A percentile compares a stretch with the other conserved stretches of the same genome.
phyloP scores from a whole-genome alignment of 2,888 invertebrate genomes.

The Nomada ruficornis region DNA sequence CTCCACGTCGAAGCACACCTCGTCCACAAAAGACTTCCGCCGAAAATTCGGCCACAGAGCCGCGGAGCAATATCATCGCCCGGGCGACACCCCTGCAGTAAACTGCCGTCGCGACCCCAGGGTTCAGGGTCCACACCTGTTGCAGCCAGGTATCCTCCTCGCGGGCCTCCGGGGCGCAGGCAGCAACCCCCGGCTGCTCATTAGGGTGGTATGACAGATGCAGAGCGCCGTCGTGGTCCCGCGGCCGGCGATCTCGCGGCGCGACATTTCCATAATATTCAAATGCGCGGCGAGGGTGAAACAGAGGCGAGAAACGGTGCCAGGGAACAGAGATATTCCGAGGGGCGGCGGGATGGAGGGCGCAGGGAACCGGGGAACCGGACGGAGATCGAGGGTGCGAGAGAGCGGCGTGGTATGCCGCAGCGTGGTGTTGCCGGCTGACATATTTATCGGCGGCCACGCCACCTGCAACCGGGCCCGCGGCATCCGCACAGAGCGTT shows the following conservation, averaged over 20 bases:
- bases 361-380: constrained; percentile 32
- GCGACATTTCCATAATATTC: constrained; percentile 83
- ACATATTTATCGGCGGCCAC: constrained; percentile 84
- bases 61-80: too few species aligned
- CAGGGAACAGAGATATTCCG: constrained; percentile 60
- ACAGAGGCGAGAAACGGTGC: constrained; percentile 57
- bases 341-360: constrained; percentile 40
- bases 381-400: constrained; percentile 49
- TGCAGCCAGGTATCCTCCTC: constrained; percentile 45
- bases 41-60: too few species aligned
- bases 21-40: too few species aligned
- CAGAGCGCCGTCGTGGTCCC: constrained; percentile 33
- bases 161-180: neutral
- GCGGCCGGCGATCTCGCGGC: constrained; percentile 59
- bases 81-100: neutral
- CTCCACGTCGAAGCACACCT: too few species aligned
- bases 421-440: constrained; percentile 82
- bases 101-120: neutral
- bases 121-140: constrained; percentile 16
- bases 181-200: constrained; percentile 67
- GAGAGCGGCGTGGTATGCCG: constrained; percentile 68
- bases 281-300: constrained; percentile 76
- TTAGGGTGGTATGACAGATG: constrained; percentile 82
- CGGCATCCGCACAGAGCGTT: constrained; percentile 80
- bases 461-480: constrained; percentile 82